phyloP scores from a whole-genome alignment of 1,140 invertebrate genomes.

The Formica selysi region DNA sequence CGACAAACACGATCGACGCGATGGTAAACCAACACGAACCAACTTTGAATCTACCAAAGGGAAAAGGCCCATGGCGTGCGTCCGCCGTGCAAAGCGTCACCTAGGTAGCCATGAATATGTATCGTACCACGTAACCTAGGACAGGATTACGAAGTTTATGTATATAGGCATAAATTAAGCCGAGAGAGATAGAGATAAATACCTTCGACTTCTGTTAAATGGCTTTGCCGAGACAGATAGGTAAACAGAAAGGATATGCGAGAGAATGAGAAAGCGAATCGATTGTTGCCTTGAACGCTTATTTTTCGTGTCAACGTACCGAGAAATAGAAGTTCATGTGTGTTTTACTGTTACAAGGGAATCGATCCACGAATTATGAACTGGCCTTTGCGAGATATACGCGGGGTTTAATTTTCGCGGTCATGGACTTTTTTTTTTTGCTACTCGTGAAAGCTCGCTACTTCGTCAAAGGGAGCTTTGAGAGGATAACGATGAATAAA shows the following conservation, averaged over 20 bases:
- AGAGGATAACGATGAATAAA: not conserved
- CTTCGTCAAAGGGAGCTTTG: not conserved
- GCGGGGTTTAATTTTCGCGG: constrained; percentile 12
- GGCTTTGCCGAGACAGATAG: not conserved
- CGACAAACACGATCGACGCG: constrained; percentile 47
- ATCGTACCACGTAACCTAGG: constrained; percentile 20
- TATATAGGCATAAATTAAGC: constrained; percentile 52
- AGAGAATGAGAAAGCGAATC: not conserved
- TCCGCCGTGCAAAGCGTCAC: constrained; percentile 56
- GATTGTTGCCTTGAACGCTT: not conserved
- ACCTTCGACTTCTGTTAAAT: constrained; percentile 45
- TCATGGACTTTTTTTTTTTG: not conserved
- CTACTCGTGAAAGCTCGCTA: not conserved
- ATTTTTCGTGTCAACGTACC: constrained; percentile 33
- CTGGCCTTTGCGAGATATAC: not conserved
- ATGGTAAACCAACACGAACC: constrained; percentile 48
- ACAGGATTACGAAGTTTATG: constrained; percentile 29
- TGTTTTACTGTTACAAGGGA: constrained; percentile 13
- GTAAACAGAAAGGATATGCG: not conserved
- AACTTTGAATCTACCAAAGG: constrained; percentile 53
- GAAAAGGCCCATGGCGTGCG: constrained; percentile 30
- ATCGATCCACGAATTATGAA: constrained; percentile 29
- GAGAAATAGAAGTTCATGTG: not conserved
- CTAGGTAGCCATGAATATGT: constrained; percentile 56
- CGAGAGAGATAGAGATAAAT: not conserved